These are phyloP conservation scores for Bucco capensis DNA, from an alignment of 2,113 vertebrate genomes.

Conservation along the genomic window DNA sequence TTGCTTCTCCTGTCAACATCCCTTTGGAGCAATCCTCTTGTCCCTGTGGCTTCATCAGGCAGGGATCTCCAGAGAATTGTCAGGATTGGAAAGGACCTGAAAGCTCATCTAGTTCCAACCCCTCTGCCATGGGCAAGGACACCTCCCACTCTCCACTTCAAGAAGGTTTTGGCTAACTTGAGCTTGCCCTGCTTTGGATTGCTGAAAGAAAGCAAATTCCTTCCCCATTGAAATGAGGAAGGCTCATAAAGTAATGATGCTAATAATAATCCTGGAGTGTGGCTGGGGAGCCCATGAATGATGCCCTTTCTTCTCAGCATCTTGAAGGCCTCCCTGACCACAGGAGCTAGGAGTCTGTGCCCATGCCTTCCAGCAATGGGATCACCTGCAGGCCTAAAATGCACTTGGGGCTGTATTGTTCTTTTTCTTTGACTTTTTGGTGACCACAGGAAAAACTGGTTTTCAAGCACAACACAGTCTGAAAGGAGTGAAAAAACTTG, in stretches of 20 bases:
- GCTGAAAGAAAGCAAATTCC: neutral
- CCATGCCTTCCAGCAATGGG: slow-evolving; percentile 18
- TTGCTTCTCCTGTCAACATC: neutral
- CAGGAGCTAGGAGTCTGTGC: neutral
- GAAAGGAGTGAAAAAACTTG: slow-evolving; percentile 40
- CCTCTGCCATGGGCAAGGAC: no score
- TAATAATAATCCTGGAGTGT: neutral
- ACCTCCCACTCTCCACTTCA: no score
- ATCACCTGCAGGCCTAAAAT: slow-evolving; percentile 16
- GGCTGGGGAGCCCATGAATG: neutral
- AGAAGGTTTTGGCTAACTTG: neutral
- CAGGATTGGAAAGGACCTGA: no score
- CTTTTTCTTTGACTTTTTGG: slow-evolving; percentile 52
- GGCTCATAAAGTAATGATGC: no score
- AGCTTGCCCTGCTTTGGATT: neutral
- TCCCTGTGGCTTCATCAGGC: neutral
- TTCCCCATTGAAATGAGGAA: neutral
- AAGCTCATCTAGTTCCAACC: no score
- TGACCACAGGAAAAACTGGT: slow-evolving; percentile 68
- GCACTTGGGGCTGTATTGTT: slow-evolving; percentile 39
- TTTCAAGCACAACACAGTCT: slow-evolving; percentile 25
- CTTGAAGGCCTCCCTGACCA: no score
- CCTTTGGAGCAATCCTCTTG: neutral
- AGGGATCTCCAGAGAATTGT: neutral
- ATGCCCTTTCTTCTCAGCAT: no score